Conservation (phyloP, 2,888 invertebrate genomes). For the Drymonia ruficornis region DNA sequence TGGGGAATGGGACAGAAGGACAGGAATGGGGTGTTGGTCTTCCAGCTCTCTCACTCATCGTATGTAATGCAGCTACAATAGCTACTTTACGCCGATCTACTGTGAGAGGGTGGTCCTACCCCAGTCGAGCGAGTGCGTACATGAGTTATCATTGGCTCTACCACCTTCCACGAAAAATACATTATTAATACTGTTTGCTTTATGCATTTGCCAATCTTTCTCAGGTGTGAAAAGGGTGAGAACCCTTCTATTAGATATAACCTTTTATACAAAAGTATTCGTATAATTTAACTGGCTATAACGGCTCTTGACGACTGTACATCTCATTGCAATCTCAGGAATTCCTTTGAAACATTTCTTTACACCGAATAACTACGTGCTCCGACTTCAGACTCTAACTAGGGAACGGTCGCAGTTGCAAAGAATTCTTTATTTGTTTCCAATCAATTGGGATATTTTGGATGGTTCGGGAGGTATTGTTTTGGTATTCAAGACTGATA, state of each 20-base stretch:
- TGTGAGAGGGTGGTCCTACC: no score
- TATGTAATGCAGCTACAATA: no score
- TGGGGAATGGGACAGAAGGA: no score
- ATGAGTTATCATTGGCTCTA: no score
- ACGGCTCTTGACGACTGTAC: slow-evolving; percentile 3
- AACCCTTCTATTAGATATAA: neutral
- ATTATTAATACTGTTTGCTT: no score
- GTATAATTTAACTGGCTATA: neutral
- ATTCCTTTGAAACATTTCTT: slow-evolving; percentile 41
- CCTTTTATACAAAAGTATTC: neutral
- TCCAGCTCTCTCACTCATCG: no score
- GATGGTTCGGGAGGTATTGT: neutral
- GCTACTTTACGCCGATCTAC: no score
- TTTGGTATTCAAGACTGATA: neutral
- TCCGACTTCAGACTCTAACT: slow-evolving; percentile 5
- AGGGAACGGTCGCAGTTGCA: neutral
- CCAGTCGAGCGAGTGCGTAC: no score
- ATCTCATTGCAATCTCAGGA: slow-evolving; percentile 21
- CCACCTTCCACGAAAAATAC: no score
- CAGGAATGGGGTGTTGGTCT: no score
- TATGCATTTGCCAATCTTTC: no score
- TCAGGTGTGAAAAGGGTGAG: no score
- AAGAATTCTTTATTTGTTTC: slow-evolving; percentile 13
- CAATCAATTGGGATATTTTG: slow-evolving; percentile 10
- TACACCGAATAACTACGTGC: slow-evolving; percentile 28